Percentiles rank a stretch among this genome's conserved stretches.
phyloP scores from a whole-genome alignment of 2,113 vertebrate species.

The Egretta garzetta region DNA sequence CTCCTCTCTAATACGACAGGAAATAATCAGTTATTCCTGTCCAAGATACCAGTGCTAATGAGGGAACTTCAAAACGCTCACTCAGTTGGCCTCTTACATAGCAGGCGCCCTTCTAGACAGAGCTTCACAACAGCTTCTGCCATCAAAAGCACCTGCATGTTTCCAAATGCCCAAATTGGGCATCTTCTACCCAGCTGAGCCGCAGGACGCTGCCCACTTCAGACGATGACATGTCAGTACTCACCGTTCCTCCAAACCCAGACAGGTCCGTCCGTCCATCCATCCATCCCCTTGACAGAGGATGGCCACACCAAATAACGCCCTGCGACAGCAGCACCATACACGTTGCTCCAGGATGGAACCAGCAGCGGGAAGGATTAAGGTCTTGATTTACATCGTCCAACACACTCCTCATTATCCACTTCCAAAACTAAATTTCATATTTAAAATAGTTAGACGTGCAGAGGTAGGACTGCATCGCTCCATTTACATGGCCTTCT shows the following conservation, averaged over 20 bases:
- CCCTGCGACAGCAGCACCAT: not conserved
- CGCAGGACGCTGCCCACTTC: too few species aligned
- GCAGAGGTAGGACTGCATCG: not conserved
- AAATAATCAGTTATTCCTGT: not conserved
- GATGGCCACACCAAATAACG: not conserved
- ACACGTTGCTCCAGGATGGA: not conserved
- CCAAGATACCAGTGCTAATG: not conserved
- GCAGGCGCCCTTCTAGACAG: not conserved
- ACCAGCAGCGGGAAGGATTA: not conserved
- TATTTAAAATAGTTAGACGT: not conserved
- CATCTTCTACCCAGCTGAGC: not conserved
- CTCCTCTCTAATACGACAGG: not conserved
- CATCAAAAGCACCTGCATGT: not conserved
- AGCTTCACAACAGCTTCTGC: not conserved
- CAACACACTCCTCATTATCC: not conserved
- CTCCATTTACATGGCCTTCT: fast-evolving
- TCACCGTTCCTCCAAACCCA: not conserved
- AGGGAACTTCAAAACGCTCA: not conserved
- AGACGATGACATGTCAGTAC: not conserved
- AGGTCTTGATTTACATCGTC: not conserved
- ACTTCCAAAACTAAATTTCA: not conserved
- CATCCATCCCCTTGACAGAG: not conserved
- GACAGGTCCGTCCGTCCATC: not conserved
- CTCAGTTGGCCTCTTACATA: not conserved
- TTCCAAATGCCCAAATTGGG: fast-evolving